These are phyloP conservation scores for Tilapia sparmanii DNA, from an alignment of 2,113 vertebrate species.

Conservation along the genomic window DNA sequence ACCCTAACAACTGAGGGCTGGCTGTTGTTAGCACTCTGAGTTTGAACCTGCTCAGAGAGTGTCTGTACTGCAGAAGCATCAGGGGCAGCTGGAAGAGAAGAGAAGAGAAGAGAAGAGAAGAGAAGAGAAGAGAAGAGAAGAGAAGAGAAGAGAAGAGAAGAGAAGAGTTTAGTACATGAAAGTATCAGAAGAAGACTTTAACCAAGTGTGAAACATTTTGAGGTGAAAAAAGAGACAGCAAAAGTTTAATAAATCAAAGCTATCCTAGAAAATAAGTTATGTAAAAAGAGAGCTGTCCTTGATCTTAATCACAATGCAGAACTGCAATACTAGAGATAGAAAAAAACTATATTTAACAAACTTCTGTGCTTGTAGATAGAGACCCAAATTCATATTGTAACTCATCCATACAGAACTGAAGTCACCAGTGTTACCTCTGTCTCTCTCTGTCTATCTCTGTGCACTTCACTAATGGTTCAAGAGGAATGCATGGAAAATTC, in stretches of 20 bases:
- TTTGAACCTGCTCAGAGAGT: constrained; percentile 77
- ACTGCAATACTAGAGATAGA: neutral
- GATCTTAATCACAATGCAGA: neutral
- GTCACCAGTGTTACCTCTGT: neutral
- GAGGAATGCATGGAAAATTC: neutral
- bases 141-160: neutral
- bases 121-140: neutral
- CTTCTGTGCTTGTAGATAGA: neutral
- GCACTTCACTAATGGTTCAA: neutral
- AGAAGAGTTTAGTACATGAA: neutral
- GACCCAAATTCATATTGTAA: neutral
- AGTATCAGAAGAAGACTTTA: neutral
- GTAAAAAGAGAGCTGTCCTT: neutral
- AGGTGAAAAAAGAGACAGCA: neutral
- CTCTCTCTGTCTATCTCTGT: neutral
- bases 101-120: neutral
- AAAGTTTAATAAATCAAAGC: neutral
- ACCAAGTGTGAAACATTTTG: neutral
- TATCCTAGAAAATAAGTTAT: neutral
- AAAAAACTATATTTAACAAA: neutral
- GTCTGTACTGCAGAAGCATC: constrained; percentile 70
- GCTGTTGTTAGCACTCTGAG: constrained; percentile 49
- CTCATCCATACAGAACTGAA: neutral
- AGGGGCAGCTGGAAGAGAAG: constrained; percentile 59
- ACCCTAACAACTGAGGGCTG: constrained; percentile 70